These are phyloP conservation scores for Morpho deidamia DNA, from an alignment of 2,888 invertebrate species.

Conservation along the genomic window DNA sequence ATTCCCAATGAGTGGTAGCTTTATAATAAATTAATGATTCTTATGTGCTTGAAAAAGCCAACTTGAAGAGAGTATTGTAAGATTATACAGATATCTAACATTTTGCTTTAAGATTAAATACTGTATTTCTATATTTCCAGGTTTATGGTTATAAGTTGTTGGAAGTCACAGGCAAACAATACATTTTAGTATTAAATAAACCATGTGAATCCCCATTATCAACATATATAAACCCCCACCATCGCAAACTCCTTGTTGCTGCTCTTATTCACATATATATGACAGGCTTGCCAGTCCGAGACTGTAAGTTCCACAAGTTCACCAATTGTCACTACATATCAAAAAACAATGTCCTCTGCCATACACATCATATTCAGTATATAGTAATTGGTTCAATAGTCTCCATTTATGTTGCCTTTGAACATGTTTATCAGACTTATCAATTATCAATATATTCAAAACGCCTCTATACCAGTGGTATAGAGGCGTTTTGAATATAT, in stretches of 20 bases:
- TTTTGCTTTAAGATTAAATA: neutral
- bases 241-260: slow-evolving; percentile 57
- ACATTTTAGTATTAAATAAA: slow-evolving; percentile 44
- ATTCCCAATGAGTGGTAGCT: too few relatives aligned
- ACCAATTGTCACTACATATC: neutral
- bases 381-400: neutral
- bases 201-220: slow-evolving; percentile 43
- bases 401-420: neutral
- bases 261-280: slow-evolving; percentile 74
- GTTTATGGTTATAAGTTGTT: slow-evolving; percentile 72
- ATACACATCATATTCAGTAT: neutral
- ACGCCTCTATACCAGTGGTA: too few relatives aligned
- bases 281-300: slow-evolving; percentile 64
- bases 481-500: too few relatives aligned
- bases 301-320: slow-evolving; percentile 49
- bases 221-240: slow-evolving; percentile 33
- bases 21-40: too few relatives aligned
- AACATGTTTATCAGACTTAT: too few relatives aligned
- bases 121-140: slow-evolving; percentile 35
- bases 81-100: neutral
- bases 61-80: neutral
- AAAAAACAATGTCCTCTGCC: neutral
- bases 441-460: too few relatives aligned
- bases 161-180: slow-evolving; percentile 49
- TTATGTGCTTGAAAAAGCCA: too few relatives aligned